Percentiles rank a stretch among this genome's conserved stretches.
Conservation (phyloP, 2,797 vertebrate genomes). For the Aselliscus stoliczkanus region DNA sequence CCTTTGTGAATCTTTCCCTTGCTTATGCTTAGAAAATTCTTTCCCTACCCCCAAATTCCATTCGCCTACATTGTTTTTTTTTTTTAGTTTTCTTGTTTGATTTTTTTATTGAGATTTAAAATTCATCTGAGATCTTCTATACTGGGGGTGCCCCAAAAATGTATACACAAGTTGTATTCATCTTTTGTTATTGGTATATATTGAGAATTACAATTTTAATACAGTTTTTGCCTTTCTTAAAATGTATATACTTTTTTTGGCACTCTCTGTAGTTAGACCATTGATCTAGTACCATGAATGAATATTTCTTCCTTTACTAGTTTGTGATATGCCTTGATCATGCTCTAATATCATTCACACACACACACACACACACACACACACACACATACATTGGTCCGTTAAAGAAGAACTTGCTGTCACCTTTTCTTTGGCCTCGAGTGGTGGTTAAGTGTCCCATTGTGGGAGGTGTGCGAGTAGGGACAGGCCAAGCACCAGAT, state of each 20-base stretch:
- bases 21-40: conserved; percentile 22
- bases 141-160: no score
- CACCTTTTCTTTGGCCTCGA: neutral
- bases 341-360: neutral
- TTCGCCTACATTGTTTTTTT: neutral
- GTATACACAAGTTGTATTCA: no score
- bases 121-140: neutral
- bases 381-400: neutral
- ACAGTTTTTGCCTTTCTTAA: no score
- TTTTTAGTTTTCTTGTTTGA: neutral
- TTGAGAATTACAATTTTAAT: no score
- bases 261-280: neutral
- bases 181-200: no score
- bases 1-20: neutral
- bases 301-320: neutral
- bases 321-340: neutral
- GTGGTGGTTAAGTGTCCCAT: neutral
- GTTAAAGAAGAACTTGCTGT: neutral
- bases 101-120: conserved; percentile 47
- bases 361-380: neutral
- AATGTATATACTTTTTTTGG: no score
- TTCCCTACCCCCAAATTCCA: neutral
- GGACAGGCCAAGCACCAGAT: neutral
- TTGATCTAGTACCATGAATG: neutral
- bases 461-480: neutral